A percentile compares a stretch with the other conserved stretches of the same genome.
These are phyloP conservation scores for Equus quagga DNA, from an alignment of 2,113 vertebrate genomes.

Conservation along the genomic window DNA sequence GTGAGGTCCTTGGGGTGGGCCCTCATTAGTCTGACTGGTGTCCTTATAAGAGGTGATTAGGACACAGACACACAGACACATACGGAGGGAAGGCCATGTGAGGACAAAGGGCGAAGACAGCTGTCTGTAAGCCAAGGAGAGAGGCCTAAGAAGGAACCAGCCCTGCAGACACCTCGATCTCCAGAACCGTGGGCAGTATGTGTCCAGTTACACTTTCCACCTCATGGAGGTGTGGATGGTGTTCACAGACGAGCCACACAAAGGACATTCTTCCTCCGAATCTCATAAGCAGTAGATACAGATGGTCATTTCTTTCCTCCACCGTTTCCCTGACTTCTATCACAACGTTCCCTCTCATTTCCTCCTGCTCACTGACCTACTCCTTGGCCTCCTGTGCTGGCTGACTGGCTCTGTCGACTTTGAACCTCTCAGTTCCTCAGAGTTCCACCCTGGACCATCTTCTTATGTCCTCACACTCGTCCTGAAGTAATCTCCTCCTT, in stretches of 20 bases:
- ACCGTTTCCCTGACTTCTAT: not conserved
- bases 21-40: not conserved
- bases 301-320: not conserved
- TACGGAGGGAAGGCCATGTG: not conserved
- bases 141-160: not conserved
- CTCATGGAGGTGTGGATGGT: too few relatives aligned
- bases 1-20: not conserved
- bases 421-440: not conserved
- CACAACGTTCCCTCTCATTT: not conserved
- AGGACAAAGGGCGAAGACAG: not conserved
- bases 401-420: not conserved
- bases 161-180: not conserved
- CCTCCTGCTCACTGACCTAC: not conserved
- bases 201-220: rapidly evolving
- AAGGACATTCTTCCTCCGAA: rapidly evolving
- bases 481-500: not conserved
- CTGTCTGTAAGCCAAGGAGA: not conserved
- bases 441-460: not conserved
- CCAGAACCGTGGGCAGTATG: rapidly evolving
- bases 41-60: not conserved
- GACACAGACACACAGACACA: not conserved
- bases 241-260: not conserved
- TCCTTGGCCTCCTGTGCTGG: not conserved
- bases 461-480: not conserved
- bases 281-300: not conserved